Evolutionary conservation across 2,797 vertebrate genomes (phyloP).

Genomic region (Alca torda): DNA sequence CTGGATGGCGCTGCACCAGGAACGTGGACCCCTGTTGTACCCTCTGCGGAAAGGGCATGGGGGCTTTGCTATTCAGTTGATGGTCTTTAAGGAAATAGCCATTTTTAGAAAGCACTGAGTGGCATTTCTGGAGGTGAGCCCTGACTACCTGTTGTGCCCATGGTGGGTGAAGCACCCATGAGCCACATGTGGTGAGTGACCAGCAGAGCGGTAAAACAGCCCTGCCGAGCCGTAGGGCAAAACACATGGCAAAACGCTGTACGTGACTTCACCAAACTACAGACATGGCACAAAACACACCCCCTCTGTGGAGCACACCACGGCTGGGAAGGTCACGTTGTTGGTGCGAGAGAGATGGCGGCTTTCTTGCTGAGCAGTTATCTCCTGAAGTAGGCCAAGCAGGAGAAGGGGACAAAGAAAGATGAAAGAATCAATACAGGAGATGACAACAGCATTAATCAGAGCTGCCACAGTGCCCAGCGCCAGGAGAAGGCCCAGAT

Average conservation of each 20-base stretch:
- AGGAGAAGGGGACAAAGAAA: background rate
- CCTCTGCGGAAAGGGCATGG: background rate
- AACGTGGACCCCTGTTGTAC: background rate
- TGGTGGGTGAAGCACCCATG: background rate
- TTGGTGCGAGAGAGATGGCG: background rate
- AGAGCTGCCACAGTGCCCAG: background rate
- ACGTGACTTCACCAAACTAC: fast-evolving
- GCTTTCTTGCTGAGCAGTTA: background rate
- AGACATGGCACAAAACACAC: background rate
- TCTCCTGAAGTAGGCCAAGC: background rate
- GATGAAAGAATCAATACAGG: background rate
- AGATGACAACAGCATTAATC: slow-evolving; percentile 5
- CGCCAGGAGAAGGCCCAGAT: background rate
- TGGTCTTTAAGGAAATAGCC: background rate
- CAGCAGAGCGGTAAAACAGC: background rate
- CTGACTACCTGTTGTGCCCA: fast-evolving
- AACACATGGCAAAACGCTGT: background rate
- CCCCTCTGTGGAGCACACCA: background rate
- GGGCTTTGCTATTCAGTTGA: background rate
- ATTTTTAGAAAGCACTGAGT: background rate
- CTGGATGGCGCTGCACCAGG: fast-evolving
- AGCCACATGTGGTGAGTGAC: fast-evolving
- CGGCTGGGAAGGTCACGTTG: fast-evolving
- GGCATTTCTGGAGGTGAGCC: background rate
- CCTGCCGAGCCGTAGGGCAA: fast-evolving